Evolutionary conservation across 2,888 invertebrate genomes (phyloP).

Genomic region (Lasioglossum morio): DNA sequence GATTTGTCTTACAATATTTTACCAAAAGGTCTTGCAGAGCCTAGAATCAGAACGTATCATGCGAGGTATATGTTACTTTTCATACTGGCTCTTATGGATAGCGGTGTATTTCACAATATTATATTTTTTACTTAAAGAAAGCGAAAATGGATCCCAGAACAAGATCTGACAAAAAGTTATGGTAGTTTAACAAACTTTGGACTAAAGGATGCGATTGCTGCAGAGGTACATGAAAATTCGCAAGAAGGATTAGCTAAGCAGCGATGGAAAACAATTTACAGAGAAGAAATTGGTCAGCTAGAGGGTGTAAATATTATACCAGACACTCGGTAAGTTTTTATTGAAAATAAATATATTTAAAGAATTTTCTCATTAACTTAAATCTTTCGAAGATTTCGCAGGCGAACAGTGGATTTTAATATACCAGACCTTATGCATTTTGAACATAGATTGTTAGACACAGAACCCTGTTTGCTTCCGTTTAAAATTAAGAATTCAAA

Average conservation of each 20-base stretch:
- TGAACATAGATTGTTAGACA: slow-evolving; percentile 8
- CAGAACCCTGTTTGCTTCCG: slow-evolving; percentile 31
- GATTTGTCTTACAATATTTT: slow-evolving; percentile 86
- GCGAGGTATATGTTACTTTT: slow-evolving; percentile 75
- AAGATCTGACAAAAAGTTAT: slow-evolving; percentile 66
- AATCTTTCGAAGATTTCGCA: slow-evolving; percentile 45
- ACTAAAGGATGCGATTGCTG: slow-evolving; percentile 52
- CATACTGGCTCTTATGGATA: not conserved
- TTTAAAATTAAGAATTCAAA: slow-evolving; percentile 16
- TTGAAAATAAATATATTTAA: slow-evolving; percentile 7
- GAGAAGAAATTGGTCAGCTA: slow-evolving; percentile 38
- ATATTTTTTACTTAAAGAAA: slow-evolving; percentile 48
- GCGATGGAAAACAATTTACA: slow-evolving; percentile 51
- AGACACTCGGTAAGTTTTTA: slow-evolving; percentile 35
- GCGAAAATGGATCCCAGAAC: slow-evolving; percentile 66
- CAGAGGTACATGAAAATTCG: slow-evolving; percentile 33
- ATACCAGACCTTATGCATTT: slow-evolving; percentile 51
- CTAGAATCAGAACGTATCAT: slow-evolving; percentile 82
- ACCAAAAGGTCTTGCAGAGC: slow-evolving; percentile 82
- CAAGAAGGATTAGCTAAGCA: slow-evolving; percentile 38
- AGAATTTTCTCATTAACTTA: not conserved
- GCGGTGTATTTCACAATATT: slow-evolving; percentile 10
- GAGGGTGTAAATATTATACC: not conserved
- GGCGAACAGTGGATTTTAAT: slow-evolving; percentile 37
- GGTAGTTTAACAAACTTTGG: slow-evolving; percentile 71